A percentile compares a stretch with the other conserved stretches of the same genome.
Evolutionary conservation across 2,113 vertebrate genomes (phyloP).

Genomic region (Tetraodon nigroviridis): DNA sequence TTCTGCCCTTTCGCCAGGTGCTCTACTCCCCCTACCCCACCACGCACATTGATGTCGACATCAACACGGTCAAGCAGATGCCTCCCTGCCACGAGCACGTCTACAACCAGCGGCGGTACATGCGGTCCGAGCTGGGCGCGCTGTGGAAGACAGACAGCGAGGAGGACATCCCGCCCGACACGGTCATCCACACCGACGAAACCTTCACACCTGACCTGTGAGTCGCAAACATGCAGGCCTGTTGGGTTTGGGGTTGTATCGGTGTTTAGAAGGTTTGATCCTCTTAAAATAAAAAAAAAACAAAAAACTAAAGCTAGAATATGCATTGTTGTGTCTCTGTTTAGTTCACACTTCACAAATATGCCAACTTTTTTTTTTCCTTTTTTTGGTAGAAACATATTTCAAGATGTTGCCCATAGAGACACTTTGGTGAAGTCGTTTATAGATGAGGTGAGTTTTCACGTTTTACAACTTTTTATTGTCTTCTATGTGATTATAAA

Average conservation of each 20-base stretch:
- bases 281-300: no score
- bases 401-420: conserved; percentile 92
- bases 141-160: conserved; percentile 92
- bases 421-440: conserved; percentile 92
- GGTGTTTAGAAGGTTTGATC: no score
- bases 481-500: background rate
- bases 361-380: background rate
- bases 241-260: no score
- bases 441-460: conserved; percentile 85
- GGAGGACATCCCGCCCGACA: conserved; percentile 87
- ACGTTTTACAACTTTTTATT: background rate
- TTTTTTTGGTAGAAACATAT: conserved; percentile 90
- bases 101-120: conserved; percentile 91
- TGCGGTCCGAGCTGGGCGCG: conserved; percentile 84
- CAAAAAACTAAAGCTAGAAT: no score
- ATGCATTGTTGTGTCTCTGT: no score
- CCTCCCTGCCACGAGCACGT: conserved; percentile 94
- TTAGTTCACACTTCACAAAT: background rate
- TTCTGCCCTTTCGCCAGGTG: conserved; percentile 93
- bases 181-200: conserved; percentile 86
- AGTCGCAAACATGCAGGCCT: conserved; percentile 32
- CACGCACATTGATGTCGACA: conserved; percentile 95
- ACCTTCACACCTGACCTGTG: conserved; percentile 94
- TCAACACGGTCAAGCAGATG: conserved; percentile 98
- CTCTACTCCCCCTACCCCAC: conserved; percentile 94